phyloP scores from a whole-genome alignment of 2,888 invertebrate species.

The Cryptosula pallasiana region DNA sequence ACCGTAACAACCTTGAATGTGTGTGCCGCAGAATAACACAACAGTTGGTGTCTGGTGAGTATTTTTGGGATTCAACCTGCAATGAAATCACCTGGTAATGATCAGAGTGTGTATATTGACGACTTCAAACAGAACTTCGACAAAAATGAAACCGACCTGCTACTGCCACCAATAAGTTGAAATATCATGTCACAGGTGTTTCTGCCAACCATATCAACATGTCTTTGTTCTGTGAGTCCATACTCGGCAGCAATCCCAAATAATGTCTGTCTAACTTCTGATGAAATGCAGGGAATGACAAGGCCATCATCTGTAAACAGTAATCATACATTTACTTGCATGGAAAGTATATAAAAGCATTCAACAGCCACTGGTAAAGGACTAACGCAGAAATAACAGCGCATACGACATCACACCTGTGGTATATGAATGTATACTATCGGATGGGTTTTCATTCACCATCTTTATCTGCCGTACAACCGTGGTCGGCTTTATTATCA shows the following conservation, averaged over 20 bases:
- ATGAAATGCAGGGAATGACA: conserved; percentile 70
- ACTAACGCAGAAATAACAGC: no score
- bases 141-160: no score
- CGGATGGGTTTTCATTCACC: neutral
- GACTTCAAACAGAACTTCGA: no score
- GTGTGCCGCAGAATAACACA: conserved; percentile 68
- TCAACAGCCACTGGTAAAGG: no score
- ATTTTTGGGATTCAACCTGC: conserved; percentile 75
- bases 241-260: conserved; percentile 65
- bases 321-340: no score
- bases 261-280: conserved; percentile 64
- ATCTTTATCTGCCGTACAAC: neutral
- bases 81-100: no score
- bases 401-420: conserved; percentile 1
- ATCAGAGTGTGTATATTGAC: no score
- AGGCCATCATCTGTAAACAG: conserved; percentile 67
- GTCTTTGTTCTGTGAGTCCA: conserved; percentile 65
- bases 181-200: conserved; percentile 79
- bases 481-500: conserved; percentile 8
- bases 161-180: conserved; percentile 75
- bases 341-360: no score
- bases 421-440: neutral
- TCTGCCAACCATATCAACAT: conserved; percentile 73
- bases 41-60: conserved; percentile 81
- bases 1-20: conserved; percentile 64